These are phyloP conservation scores for Symphodus melops DNA, from an alignment of 2,113 vertebrate genomes.

Conservation along the genomic window DNA sequence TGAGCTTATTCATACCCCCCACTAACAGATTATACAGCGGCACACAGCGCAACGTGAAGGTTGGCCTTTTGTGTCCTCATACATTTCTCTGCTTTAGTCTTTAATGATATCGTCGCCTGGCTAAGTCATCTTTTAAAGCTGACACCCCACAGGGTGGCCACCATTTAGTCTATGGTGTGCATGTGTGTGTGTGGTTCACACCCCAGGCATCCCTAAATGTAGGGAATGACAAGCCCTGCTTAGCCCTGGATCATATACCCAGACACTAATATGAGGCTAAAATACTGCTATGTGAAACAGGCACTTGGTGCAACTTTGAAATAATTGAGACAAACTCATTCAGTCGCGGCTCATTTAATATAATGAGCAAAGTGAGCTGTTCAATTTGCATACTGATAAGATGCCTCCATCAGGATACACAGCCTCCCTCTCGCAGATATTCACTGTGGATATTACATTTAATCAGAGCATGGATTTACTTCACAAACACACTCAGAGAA, in stretches of 20 bases:
- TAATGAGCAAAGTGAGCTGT: constrained; percentile 77
- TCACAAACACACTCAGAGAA: constrained; percentile 80
- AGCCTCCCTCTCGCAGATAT: constrained; percentile 43
- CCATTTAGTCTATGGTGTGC: constrained; percentile 24
- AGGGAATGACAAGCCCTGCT: constrained; percentile 51
- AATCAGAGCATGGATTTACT: constrained; percentile 80
- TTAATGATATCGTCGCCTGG: constrained; percentile 71
- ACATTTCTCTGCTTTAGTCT: constrained; percentile 70
- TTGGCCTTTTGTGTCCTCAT: constrained; percentile 74
- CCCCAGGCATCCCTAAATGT: constrained; percentile 41
- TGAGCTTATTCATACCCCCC: constrained; percentile 65
- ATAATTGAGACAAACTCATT: constrained; percentile 81
- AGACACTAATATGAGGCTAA: constrained; percentile 51
- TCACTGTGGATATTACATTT: constrained; percentile 76
- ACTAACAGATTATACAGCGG: constrained; percentile 65
- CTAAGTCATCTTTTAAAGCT: constrained; percentile 67
- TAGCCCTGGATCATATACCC: constrained; percentile 42
- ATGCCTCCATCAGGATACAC: constrained; percentile 65
- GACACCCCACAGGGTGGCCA: constrained; percentile 67
- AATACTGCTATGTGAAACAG: constrained; percentile 60
- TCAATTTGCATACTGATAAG: constrained; percentile 79
- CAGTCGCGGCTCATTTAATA: constrained; percentile 78
- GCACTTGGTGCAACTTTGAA: constrained; percentile 61
- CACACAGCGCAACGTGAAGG: constrained; percentile 66
- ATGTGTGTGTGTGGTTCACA: constrained; percentile 18